Conservation (phyloP, 2,888 invertebrate genomes). For the Bugulina stolonifera region DNA sequence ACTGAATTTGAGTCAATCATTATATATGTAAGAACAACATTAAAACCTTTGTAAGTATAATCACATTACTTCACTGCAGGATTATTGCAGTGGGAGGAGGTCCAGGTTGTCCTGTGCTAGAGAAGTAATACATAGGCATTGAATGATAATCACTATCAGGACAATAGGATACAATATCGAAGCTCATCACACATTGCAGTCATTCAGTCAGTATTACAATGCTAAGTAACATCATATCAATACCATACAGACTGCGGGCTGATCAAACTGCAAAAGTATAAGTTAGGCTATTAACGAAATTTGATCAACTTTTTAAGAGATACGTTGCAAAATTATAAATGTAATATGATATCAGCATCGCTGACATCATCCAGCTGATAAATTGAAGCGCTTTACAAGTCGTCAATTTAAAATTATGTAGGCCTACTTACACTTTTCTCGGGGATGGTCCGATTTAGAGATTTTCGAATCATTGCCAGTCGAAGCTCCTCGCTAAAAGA, state of each 20-base stretch:
- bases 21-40: constrained; percentile 26
- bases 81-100: constrained; percentile 16
- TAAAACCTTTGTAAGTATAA: constrained; percentile 25
- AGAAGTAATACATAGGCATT: constrained; percentile 24
- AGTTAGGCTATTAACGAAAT: no score
- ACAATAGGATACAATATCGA: constrained; percentile 10
- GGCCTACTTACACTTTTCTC: neutral
- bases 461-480: neutral
- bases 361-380: no score
- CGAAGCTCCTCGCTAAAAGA: neutral
- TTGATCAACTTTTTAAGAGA: no score
- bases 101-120: constrained; percentile 18
- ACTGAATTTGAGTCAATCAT: constrained; percentile 25
- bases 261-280: neutral
- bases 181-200: neutral
- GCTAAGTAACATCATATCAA: no score
- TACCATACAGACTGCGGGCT: neutral
- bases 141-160: constrained; percentile 12
- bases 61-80: constrained; percentile 24
- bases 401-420: no score
- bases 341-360: no score
- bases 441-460: neutral
- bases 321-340: no score
- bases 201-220: neutral
- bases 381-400: no score